Evolutionary conservation across 2,113 vertebrate genomes (phyloP).

Genomic region (Carlito syrichta): DNA sequence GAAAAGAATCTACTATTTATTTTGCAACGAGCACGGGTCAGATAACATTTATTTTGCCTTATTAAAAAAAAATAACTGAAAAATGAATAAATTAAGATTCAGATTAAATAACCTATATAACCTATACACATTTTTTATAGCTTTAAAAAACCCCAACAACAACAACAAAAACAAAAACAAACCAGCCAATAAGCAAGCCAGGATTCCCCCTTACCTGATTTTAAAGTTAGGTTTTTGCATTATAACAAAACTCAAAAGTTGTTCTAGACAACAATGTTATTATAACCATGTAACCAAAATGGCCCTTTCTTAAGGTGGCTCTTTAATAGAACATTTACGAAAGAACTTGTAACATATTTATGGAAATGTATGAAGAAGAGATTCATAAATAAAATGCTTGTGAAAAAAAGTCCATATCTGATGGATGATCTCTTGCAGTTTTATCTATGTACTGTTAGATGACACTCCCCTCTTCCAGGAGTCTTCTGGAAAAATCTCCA

Average conservation of each 20-base stretch:
- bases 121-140: too few species aligned
- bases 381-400: background rate
- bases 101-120: background rate
- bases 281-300: background rate
- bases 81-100: constrained; percentile 2
- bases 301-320: background rate
- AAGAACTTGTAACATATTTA: background rate
- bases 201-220: background rate
- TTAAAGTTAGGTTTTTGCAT: constrained; percentile 3
- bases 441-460: background rate
- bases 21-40: background rate
- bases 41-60: background rate
- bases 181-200: background rate
- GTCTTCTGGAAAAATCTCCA: background rate
- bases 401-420: background rate
- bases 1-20: background rate
- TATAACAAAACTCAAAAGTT: background rate
- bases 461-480: background rate
- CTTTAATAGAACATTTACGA: background rate
- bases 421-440: background rate
- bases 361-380: background rate
- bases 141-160: too few species aligned
- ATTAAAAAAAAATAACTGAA: constrained; percentile 7
- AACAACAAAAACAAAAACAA: too few species aligned
- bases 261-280: background rate